Conservation (phyloP, 2,797 vertebrate species). For the Lagorchestes hirsutus region DNA sequence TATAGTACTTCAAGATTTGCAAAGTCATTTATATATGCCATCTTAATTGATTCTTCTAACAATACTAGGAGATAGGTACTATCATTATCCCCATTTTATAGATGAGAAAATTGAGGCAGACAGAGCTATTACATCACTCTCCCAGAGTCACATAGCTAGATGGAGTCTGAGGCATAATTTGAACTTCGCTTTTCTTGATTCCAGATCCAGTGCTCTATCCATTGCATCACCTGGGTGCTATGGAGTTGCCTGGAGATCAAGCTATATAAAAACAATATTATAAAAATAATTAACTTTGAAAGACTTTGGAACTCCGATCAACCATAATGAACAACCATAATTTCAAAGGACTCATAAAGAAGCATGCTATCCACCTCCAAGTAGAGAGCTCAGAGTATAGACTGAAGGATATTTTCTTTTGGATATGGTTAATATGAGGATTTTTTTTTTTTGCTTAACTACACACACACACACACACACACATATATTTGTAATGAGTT, state of each 20-base stretch:
- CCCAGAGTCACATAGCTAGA: neutral
- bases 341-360: neutral
- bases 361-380: no score
- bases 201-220: neutral
- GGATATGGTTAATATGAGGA: neutral
- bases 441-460: neutral
- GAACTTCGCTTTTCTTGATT: neutral
- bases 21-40: neutral
- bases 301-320: neutral
- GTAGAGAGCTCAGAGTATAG: neutral
- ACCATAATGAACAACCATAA: neutral
- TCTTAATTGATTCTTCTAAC: neutral
- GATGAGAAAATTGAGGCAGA: neutral
- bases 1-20: neutral
- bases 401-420: neutral
- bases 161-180: neutral
- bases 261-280: neutral
- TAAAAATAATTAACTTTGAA: neutral
- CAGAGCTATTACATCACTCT: neutral
- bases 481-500: neutral
- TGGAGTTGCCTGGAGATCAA: neutral
- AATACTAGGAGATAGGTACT: neutral
- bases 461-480: no score
- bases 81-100: neutral
- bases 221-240: neutral